phyloP scores from a whole-genome alignment of 2,888 invertebrate species.

The Timandra comae region DNA sequence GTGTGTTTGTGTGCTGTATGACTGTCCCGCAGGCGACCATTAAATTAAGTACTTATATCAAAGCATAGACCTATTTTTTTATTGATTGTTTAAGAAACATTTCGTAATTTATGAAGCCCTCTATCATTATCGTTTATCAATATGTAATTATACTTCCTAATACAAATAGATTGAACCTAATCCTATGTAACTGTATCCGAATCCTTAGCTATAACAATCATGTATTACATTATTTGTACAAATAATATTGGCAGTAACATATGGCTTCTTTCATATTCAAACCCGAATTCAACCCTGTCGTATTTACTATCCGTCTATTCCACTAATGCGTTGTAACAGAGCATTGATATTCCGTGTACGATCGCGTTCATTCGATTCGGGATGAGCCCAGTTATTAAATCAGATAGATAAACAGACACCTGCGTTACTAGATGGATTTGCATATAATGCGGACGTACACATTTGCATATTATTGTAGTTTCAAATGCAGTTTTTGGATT shows the following conservation, averaged over 20 bases:
- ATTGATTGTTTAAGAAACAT: no score
- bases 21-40: no score
- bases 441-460: conserved; percentile 16
- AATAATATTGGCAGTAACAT: background rate
- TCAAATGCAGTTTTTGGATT: conserved; percentile 28
- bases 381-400: conserved; percentile 69
- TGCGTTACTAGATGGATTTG: conserved; percentile 42
- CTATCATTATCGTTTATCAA: no score
- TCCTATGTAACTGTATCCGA: no score
- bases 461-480: conserved; percentile 41
- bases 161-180: no score
- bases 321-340: conserved; percentile 57
- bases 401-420: conserved; percentile 65
- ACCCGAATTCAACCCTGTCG: conserved; percentile 35
- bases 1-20: no score
- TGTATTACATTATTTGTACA: no score
- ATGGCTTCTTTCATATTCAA: background rate
- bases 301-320: conserved; percentile 58
- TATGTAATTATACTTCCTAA: no score
- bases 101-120: no score
- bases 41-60: no score
- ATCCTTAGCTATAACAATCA: no score
- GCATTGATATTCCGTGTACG: conserved; percentile 64
- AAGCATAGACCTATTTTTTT: no score
- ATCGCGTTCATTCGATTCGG: conserved; percentile 49